A percentile compares a stretch with the other conserved stretches of the same genome.
These are phyloP conservation scores for Schizopygopsis malacanthus DNA, from an alignment of 2,797 vertebrate species.

Conservation along the genomic window DNA sequence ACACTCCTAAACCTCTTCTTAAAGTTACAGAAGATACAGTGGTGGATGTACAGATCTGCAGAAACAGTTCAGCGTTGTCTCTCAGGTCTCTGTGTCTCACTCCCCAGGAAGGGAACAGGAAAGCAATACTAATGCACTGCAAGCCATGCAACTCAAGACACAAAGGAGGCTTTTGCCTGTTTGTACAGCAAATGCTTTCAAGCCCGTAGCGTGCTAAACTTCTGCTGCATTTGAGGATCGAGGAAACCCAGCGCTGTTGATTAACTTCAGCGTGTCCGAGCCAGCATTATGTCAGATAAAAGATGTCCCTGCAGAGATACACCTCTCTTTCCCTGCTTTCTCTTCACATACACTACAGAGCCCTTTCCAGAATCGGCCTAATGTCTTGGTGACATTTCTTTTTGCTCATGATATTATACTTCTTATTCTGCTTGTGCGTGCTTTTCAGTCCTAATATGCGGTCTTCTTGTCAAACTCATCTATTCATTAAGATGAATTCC, in stretches of 20 bases:
- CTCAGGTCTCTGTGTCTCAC: slow-evolving; percentile 76
- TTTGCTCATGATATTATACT: slow-evolving; percentile 11
- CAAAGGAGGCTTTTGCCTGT: slow-evolving; percentile 58
- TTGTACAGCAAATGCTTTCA: slow-evolving; percentile 5
- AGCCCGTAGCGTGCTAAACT: background rate
- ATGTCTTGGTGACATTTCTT: background rate
- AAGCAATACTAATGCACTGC: slow-evolving; percentile 82
- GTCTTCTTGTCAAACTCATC: slow-evolving; percentile 20
- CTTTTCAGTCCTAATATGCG: background rate
- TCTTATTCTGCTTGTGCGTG: background rate
- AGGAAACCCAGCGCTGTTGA: slow-evolving; percentile 10
- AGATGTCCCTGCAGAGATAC: slow-evolving; percentile 17
- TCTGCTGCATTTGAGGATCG: slow-evolving; percentile 15
- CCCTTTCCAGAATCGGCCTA: background rate
- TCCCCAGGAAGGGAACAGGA: slow-evolving; percentile 68
- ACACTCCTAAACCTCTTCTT: slow-evolving; percentile 4
- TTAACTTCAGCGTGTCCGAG: background rate
- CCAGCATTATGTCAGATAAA: slow-evolving; percentile 12
- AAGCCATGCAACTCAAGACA: slow-evolving; percentile 74
- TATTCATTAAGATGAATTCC: background rate
- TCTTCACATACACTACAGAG: slow-evolving; percentile 20
- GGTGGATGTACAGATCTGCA: slow-evolving; percentile 56
- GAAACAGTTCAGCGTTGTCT: slow-evolving; percentile 65
- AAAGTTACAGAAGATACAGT: background rate
- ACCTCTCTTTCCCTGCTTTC: slow-evolving; percentile 2